These are phyloP conservation scores for Pseudopipra pipra DNA, from an alignment of 2,113 vertebrate species.

Conservation along the genomic window DNA sequence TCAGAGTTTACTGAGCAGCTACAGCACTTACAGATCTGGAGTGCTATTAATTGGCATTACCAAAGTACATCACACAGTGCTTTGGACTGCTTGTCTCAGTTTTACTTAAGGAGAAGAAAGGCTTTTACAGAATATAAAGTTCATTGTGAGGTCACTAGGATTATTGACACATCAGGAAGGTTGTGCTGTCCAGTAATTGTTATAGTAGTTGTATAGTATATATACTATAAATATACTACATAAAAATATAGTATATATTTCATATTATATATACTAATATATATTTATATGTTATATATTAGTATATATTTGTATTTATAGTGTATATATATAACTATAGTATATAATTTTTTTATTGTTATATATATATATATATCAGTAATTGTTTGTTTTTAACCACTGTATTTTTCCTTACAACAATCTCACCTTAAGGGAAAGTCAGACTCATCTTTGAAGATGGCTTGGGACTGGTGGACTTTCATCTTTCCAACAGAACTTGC, in stretches of 20 bases:
- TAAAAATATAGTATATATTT: too few relatives aligned
- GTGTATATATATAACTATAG: too few relatives aligned
- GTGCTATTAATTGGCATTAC: background rate
- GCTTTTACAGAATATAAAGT: background rate
- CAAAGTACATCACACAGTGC: background rate
- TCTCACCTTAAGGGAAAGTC: slow-evolving; percentile 75
- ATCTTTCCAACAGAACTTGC: slow-evolving; percentile 82
- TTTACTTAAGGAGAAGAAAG: background rate
- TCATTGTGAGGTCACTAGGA: background rate
- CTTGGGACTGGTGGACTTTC: slow-evolving; percentile 85
- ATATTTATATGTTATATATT: too few relatives aligned
- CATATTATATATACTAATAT: too few relatives aligned
- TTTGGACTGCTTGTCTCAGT: background rate
- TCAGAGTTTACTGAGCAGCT: background rate
- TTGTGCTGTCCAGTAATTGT: background rate
- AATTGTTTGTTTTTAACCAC: background rate
- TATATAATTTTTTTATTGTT: too few relatives aligned
- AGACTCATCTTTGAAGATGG: slow-evolving; percentile 83
- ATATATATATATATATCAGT: too few relatives aligned
- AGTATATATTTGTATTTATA: too few relatives aligned
- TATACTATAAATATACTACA: too few relatives aligned
- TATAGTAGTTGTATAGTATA: too few relatives aligned
- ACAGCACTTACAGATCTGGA: background rate
- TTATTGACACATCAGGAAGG: background rate
- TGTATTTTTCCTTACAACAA: background rate